These are phyloP conservation scores for Drosophila neonasuta DNA, from an alignment of 2,888 invertebrate species.

Conservation along the genomic window DNA sequence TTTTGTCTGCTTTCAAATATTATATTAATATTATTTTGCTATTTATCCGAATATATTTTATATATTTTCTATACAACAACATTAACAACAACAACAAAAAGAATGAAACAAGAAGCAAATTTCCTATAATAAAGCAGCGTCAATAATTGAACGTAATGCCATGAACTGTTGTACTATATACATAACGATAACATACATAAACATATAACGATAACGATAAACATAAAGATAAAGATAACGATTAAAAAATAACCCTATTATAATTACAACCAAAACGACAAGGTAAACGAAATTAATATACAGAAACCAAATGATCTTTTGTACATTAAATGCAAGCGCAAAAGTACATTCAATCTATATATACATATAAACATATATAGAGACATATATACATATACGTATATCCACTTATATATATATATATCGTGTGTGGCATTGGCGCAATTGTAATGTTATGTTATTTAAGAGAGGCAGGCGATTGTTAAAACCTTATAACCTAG, in stretches of 20 bases:
- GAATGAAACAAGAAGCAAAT: constrained; percentile 26
- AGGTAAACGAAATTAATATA: constrained; percentile 63
- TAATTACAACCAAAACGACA: constrained; percentile 56
- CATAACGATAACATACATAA: constrained; percentile 27
- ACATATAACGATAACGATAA: constrained; percentile 31
- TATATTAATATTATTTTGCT: constrained; percentile 35
- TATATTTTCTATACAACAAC: constrained; percentile 28
- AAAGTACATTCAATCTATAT: constrained; percentile 48
- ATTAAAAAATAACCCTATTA: constrained; percentile 33
- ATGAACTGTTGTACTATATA: constrained; percentile 69
- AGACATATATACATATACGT: constrained; percentile 27
- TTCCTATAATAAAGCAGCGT: constrained; percentile 60
- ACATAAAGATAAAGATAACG: constrained; percentile 34
- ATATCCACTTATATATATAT: constrained; percentile 30
- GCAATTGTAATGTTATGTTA: constrained; percentile 39
- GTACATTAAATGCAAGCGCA: constrained; percentile 50
- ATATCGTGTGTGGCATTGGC: constrained; percentile 43
- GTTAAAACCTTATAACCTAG: constrained; percentile 26
- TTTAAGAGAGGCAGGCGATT: constrained; percentile 44
- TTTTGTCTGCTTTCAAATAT: constrained; percentile 35
- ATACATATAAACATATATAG: constrained; percentile 22
- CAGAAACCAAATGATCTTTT: constrained; percentile 73
- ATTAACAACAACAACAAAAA: neutral
- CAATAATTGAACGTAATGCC: constrained; percentile 57
- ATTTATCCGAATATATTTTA: constrained; percentile 35